Evolutionary conservation across 1,140 invertebrate genomes (phyloP), one percentile per base, ranked within the genome.

Genomic region (roundworm (Caenorhabditis elegans)): DNA sequence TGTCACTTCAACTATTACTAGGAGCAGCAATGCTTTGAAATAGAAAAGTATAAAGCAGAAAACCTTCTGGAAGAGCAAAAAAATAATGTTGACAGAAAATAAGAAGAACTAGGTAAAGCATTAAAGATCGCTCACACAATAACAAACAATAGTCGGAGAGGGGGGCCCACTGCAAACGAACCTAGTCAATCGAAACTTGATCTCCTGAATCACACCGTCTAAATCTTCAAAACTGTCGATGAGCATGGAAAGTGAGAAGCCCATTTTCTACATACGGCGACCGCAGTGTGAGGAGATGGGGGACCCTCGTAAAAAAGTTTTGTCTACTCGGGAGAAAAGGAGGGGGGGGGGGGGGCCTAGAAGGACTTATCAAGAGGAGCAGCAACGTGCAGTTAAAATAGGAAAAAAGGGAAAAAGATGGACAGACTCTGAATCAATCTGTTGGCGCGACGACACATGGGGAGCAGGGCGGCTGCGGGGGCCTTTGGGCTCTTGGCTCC

Each of bases 321-420:
- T 34, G 28, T 34, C 26, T 60, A 34, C n/a, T 17, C 15, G 15
- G 39, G 6, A 43, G 6, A 43, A 43, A 43, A 43, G 17, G 3
- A 43, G n/a, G n/a, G 13, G 13, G n/a, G 6, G 22, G 6, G 28
- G n/a, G 2, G 26, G 60, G 34, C 34, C 34, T 70, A 70, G 60
- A 70, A 70, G 60, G 60, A 39, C 60, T 70, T 70, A 70, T 70
- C 60, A 70, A 70, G 60, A n/a, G 31, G 60, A n/a, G 60, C n/a
- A 0, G 11, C 13, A 39, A 36, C n/a, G n/a, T n/a, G n/a, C n/a
- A n/a, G n/a, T n/a, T n/a, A 34, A 60, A 60, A 60, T 3, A 17
- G 34, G 28, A 26, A 24, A 53, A 15, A 34, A 13, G 53, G 39
- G 60, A 31, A 70, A 70, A 31, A 55, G 22, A 60, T n/a, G 39